phyloP scores from a whole-genome alignment of 2,888 invertebrate genomes.

The Drepana falcataria region DNA sequence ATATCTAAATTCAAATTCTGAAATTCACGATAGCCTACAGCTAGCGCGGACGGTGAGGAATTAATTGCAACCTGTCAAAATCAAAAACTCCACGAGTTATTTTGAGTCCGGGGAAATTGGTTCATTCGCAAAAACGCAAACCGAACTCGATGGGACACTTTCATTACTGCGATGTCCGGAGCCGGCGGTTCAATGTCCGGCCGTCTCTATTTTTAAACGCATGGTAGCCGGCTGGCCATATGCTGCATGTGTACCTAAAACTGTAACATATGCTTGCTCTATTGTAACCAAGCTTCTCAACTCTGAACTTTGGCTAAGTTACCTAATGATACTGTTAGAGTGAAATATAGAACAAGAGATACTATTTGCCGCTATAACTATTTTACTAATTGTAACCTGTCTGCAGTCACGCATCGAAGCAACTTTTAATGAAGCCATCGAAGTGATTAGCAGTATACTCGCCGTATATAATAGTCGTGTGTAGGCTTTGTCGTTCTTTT shows the following conservation, averaged over 20 bases:
- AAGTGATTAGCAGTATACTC: constrained; percentile 38
- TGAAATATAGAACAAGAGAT: not conserved
- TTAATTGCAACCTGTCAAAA: not conserved
- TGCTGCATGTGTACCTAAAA: constrained; percentile 35
- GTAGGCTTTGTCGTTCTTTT: not conserved
- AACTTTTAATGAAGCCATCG: constrained; percentile 61
- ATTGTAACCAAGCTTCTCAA: constrained; percentile 14
- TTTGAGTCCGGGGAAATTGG: constrained; percentile 47
- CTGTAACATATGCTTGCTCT: constrained; percentile 43
- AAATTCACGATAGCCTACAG: no score
- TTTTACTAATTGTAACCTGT: constrained; percentile 32
- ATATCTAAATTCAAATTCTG: no score
- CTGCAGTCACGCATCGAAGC: constrained; percentile 52
- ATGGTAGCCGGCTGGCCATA: constrained; percentile 40
- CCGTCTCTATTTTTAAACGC: constrained; percentile 66
- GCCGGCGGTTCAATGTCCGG: constrained; percentile 71
- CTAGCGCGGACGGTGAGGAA: not conserved
- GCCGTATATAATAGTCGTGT: not conserved
- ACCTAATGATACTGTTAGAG: not conserved
- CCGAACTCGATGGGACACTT: constrained; percentile 58
- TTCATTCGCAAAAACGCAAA: constrained; percentile 52
- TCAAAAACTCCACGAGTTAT: constrained; percentile 14
- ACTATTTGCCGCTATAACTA: constrained; percentile 22
- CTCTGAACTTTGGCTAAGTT: constrained; percentile 29
- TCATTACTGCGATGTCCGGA: constrained; percentile 68